These are phyloP conservation scores for Anorthoa munda DNA, from an alignment of 2,888 invertebrate species.

Conservation along the genomic window DNA sequence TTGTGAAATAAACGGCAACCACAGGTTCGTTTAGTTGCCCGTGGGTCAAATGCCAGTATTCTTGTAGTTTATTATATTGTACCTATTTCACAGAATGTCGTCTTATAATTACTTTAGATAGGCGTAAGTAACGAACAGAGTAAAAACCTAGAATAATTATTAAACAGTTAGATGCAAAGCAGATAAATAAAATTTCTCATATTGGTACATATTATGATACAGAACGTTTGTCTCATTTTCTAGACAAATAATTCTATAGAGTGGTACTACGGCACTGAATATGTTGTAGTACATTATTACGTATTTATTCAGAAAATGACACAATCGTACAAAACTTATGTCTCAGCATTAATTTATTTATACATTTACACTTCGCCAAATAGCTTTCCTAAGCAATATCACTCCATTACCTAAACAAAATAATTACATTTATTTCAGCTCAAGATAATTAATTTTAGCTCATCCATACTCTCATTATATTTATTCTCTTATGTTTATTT, in stretches of 20 bases:
- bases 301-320: conserved; percentile 76
- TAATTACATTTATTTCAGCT: conserved; percentile 81
- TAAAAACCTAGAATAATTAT: conserved; percentile 80
- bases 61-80: background rate
- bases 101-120: conserved; percentile 23
- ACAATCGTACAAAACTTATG: conserved; percentile 78
- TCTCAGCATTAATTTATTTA: conserved; percentile 86
- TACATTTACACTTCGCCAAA: conserved; percentile 87
- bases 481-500: conserved; percentile 72
- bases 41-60: background rate
- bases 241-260: conserved; percentile 65
- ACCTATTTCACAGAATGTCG: conserved; percentile 15
- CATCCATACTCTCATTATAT: conserved; percentile 74
- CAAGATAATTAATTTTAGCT: conserved; percentile 75
- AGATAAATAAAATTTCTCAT: conserved; percentile 86
- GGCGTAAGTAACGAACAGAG: conserved; percentile 75
- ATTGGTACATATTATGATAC: conserved; percentile 83
- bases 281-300: conserved; percentile 14
- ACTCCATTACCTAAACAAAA: conserved; percentile 82
- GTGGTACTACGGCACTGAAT: conserved; percentile 14
- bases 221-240: conserved; percentile 80
- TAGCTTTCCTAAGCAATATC: conserved; percentile 84
- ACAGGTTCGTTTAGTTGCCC: background rate
- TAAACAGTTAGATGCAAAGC: conserved; percentile 86
- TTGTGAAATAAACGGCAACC: background rate